Evolutionary conservation across 2,797 vertebrate species (phyloP).

Genomic region (Distichodus sexfasciatus): DNA sequence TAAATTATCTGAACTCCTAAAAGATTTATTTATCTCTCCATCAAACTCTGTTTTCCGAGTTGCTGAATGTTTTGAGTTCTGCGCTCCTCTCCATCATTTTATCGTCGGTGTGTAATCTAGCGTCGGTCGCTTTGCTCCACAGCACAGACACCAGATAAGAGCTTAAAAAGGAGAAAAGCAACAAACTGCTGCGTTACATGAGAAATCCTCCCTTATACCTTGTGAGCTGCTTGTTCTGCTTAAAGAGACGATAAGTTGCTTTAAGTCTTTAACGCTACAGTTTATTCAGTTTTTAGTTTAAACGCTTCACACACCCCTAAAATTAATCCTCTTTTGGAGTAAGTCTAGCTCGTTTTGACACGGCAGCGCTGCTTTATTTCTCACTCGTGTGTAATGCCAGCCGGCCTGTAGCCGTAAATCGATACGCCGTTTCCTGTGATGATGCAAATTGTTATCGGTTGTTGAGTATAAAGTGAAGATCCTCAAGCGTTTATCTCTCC

Average conservation of each 20-base stretch:
- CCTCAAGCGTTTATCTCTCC: conserved; percentile 11
- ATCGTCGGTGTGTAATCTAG: conserved; percentile 11
- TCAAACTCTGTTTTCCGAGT: conserved; percentile 25
- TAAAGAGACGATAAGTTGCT: too few relatives aligned
- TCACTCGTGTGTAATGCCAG: background rate
- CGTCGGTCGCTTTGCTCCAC: conserved; percentile 2
- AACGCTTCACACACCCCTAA: too few relatives aligned
- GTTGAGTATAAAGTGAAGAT: conserved; percentile 38
- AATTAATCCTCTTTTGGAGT: too few relatives aligned
- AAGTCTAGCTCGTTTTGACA: background rate
- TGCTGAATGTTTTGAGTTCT: conserved; percentile 27
- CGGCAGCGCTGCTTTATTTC: background rate
- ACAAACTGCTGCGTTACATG: background rate
- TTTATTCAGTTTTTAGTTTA: too few relatives aligned
- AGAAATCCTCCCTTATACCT: too few relatives aligned
- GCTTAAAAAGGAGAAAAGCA: background rate
- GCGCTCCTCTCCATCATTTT: conserved; percentile 4
- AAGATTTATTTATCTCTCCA: too few relatives aligned
- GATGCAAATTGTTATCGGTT: conserved; percentile 35
- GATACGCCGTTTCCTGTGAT: conserved; percentile 5
- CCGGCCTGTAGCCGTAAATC: conserved; percentile 11
- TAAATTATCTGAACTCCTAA: too few relatives aligned
- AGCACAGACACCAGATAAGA: background rate
- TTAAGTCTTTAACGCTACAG: too few relatives aligned
- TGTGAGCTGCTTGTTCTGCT: too few relatives aligned